These are phyloP conservation scores for Acholoe squamosa DNA, from an alignment of 2,888 invertebrate genomes.

Conservation along the genomic window DNA sequence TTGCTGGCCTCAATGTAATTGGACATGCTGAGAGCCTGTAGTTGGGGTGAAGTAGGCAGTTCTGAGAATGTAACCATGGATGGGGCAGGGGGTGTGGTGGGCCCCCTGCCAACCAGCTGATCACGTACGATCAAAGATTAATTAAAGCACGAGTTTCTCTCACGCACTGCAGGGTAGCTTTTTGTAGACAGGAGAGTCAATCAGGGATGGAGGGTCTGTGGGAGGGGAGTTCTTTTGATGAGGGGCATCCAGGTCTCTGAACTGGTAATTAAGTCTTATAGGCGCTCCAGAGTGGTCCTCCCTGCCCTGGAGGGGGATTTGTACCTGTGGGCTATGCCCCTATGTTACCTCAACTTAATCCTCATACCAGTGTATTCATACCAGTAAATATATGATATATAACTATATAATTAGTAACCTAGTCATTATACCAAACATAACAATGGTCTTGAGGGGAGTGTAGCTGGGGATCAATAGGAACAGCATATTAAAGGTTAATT, in stretches of 20 bases:
- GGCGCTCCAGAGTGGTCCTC: too few relatives aligned
- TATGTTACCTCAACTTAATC: too few relatives aligned
- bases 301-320: too few relatives aligned
- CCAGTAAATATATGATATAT: too few relatives aligned
- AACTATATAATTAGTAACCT: too few relatives aligned
- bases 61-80: background rate
- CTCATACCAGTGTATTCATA: too few relatives aligned
- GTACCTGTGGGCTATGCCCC: too few relatives aligned
- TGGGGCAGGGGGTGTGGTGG: background rate
- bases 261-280: background rate
- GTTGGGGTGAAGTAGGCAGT: background rate
- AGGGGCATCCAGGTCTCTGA: background rate
- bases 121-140: slow-evolving; percentile 46
- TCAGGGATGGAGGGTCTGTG: background rate
- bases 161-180: slow-evolving; percentile 25
- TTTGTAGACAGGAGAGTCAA: slow-evolving; percentile 44
- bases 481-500: too few relatives aligned
- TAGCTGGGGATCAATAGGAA: too few relatives aligned
- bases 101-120: slow-evolving; percentile 53
- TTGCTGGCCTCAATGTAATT: slow-evolving; percentile 28
- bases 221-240: slow-evolving; percentile 6
- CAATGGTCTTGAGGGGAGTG: too few relatives aligned
- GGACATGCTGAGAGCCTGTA: slow-evolving; percentile 8
- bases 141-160: slow-evolving; percentile 13
- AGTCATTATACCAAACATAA: too few relatives aligned